phyloP scores from a whole-genome alignment of 2,797 vertebrate genomes.

The Sorex maritimensis region DNA sequence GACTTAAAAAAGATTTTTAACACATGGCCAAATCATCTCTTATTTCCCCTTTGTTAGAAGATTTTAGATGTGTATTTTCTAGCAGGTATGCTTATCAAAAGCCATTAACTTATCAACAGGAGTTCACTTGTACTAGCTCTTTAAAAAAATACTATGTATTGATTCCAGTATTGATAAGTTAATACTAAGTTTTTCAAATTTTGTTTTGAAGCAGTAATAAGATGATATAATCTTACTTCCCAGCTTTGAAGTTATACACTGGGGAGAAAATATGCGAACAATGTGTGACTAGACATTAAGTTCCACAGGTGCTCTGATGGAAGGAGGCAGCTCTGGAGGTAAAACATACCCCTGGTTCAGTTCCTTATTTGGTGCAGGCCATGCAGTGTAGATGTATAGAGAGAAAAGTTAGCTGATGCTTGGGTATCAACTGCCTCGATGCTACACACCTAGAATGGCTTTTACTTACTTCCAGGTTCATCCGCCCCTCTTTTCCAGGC shows the following conservation, averaged over 20 bases:
- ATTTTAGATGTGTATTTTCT: constrained; percentile 74
- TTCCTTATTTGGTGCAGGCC: constrained; percentile 87
- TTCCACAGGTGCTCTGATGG: constrained; percentile 86
- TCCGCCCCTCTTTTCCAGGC: constrained; percentile 91
- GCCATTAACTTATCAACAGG: constrained; percentile 81
- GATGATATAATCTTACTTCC: constrained; percentile 66
- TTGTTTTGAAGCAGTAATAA: constrained; percentile 59
- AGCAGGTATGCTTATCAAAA: constrained; percentile 51
- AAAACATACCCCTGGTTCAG: constrained; percentile 87
- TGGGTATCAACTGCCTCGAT: constrained; percentile 87
- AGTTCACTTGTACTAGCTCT: constrained; percentile 45
- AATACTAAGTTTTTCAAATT: constrained; percentile 15
- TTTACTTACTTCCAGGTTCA: constrained; percentile 92
- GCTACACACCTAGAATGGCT: constrained; percentile 89
- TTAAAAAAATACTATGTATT: constrained; percentile 24
- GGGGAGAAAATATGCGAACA: constrained; percentile 83
- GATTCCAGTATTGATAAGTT: constrained; percentile 72
- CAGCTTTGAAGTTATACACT: constrained; percentile 71
- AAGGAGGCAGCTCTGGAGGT: constrained; percentile 87
- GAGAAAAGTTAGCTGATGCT: constrained; percentile 87
- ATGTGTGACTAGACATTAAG: constrained; percentile 87
- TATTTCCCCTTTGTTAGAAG: constrained; percentile 65
- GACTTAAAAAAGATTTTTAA: neutral
- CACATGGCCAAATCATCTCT: constrained; percentile 37
- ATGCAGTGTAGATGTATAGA: constrained; percentile 88